Evolutionary conservation across 1,140 invertebrate genomes (phyloP), one percentile per base, ranked within the genome.

Genomic region (Caenorhabditis brenneri): DNA sequence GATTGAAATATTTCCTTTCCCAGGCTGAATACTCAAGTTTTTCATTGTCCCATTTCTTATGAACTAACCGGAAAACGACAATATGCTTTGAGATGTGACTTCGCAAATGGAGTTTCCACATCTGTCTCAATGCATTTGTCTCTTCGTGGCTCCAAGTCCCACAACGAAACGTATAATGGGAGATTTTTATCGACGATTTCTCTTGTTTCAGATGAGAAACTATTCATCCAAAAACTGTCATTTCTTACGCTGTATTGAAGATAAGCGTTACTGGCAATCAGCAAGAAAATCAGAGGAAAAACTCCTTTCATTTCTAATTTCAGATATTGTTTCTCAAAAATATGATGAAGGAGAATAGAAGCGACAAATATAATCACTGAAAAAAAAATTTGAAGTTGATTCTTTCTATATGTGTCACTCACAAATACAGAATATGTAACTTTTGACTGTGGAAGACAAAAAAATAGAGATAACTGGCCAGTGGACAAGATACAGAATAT

Each of bases 401-500:
- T 29, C 0, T 15, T 29, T 12, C n/a, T 53, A 36, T 2, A 22
- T n/a, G 22, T 6, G 22, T n/a, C 1, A 33, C 80, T 81, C 19
- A 42, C 55, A 36, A 5, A 74, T 82, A 49, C 81, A 65, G 24
- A 69, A 69, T 16, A 60, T 19, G 49, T 46, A 39, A 31, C 36
- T 27, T 22, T 22, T 51, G 22, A 29, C 9, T 3, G 22, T 69
- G 22, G 33, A 22, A 12, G 27, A n/a, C 1, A 39, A 31, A 19
- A 82, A 74, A 79, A 42, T 83, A 22, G 29, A 27, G 22, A 79
- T 83, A 36, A 83, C 48, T 39, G 82, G 82, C 82, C 82, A 83
- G 42, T 83, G 82, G 36, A 83, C 69, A 10, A 83, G 60, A 31
- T 83, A 83, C 31, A 58, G 12, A 3, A 79, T 31, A 79, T 83